These are phyloP conservation scores for Gari tellinella DNA, from an alignment of 2,888 invertebrate genomes.

Conservation along the genomic window DNA sequence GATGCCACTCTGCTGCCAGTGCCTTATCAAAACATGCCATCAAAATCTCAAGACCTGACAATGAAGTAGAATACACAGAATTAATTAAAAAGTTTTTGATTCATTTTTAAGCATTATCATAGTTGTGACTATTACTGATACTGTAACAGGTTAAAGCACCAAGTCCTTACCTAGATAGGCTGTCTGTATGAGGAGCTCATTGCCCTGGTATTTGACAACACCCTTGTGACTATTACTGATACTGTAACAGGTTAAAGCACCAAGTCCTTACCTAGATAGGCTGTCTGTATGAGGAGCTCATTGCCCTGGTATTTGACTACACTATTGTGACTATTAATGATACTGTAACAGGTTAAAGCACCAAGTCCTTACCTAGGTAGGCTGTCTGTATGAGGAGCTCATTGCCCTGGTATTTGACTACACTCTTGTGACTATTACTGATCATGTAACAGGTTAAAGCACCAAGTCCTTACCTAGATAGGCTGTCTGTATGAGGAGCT, in stretches of 20 bases:
- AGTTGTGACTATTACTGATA: too few species aligned
- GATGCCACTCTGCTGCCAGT: constrained; percentile 95
- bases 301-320: constrained; percentile 62
- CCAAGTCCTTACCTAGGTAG: constrained; percentile 86
- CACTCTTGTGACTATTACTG: too few species aligned
- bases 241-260: too few species aligned
- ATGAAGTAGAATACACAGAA: too few species aligned
- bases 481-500: too few species aligned
- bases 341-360: constrained; percentile 75
- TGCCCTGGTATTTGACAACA: constrained; percentile 60
- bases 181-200: constrained; percentile 84
- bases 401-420: too few species aligned
- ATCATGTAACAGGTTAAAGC: too few species aligned
- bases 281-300: constrained; percentile 84
- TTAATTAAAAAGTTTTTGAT: too few species aligned
- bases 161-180: constrained; percentile 86
- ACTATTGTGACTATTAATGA: constrained; percentile 69
- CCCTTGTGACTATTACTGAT: constrained; percentile 70
- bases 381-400: constrained; percentile 85
- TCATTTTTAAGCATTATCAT: too few species aligned
- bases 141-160: too few species aligned
- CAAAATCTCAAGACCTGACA: constrained; percentile 94
- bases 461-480: too few species aligned
- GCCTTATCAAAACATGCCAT: constrained; percentile 98
- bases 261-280: constrained; percentile 86